A percentile compares a stretch with the other conserved stretches of the same genome.
Conservation (phyloP, 2,797 vertebrate species). For the Hydrophis major region DNA sequence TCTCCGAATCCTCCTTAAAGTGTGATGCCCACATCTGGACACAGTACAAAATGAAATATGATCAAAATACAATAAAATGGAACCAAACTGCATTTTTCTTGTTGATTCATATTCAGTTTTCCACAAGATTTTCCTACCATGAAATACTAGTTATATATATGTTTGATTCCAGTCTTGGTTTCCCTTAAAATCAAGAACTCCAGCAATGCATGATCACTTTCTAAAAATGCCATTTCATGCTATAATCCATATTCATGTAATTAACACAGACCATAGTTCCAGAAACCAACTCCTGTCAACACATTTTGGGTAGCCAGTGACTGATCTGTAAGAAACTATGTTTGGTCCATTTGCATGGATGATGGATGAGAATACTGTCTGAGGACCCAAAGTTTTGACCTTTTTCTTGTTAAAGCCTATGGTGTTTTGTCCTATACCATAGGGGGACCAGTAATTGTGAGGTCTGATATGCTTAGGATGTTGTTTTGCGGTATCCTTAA, state of each 20-base stretch:
- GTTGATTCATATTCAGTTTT: not conserved
- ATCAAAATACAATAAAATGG: not conserved
- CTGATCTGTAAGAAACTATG: not conserved
- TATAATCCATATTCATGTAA: not conserved
- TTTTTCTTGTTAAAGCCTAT: not conserved
- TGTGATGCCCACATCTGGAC: not conserved
- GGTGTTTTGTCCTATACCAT: not conserved
- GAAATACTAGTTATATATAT: not conserved
- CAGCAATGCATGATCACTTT: not conserved
- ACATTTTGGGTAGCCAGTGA: not conserved
- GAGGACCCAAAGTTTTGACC: not conserved
- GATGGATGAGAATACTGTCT: not conserved
- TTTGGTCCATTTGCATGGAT: not conserved
- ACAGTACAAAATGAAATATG: not conserved
- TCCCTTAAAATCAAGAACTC: not conserved
- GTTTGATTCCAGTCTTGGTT: not conserved
- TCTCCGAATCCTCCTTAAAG: not conserved
- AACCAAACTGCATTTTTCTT: not conserved
- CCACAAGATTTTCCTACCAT: not conserved
- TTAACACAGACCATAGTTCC: not conserved
- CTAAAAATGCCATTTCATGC: not conserved
- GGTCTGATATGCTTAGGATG: not conserved
- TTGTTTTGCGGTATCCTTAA: not conserved
- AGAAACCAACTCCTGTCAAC: not conserved
- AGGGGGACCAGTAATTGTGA: not conserved